Conservation (phyloP, 1,140 invertebrate species). For the Pogonomyrmex californicus region DNA sequence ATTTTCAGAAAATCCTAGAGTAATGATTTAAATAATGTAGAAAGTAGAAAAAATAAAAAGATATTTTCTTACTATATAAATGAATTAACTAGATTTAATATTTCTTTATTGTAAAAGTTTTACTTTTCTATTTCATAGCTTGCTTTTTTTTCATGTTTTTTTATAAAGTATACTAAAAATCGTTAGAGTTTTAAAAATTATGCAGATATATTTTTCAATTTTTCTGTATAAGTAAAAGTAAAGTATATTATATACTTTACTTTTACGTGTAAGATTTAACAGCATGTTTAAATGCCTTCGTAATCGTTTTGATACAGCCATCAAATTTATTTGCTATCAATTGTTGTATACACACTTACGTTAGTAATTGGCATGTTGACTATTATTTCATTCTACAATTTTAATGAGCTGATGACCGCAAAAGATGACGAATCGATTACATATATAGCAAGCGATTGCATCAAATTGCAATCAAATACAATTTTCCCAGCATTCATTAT, state of each 20-base stretch:
- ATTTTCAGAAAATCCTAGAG: too few relatives aligned
- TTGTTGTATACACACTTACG: slow-evolving; percentile 1
- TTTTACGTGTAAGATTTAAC: background rate
- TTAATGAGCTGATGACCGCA: slow-evolving; percentile 14
- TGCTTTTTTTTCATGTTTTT: background rate
- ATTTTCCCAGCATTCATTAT: background rate
- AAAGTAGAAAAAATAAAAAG: background rate
- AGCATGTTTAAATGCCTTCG: background rate
- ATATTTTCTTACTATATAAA: background rate
- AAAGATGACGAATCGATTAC: slow-evolving; percentile 25
- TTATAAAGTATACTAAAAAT: background rate
- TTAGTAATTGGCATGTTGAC: slow-evolving; percentile 14
- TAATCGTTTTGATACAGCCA: background rate
- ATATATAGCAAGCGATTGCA: background rate
- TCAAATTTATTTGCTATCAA: slow-evolving; percentile 11
- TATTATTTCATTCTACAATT: slow-evolving; percentile 34
- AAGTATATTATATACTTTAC: background rate
- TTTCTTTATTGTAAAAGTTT: background rate
- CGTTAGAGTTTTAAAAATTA: background rate
- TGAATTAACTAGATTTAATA: background rate
- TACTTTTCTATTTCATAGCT: too few relatives aligned
- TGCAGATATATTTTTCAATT: background rate
- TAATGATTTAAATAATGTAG: background rate
- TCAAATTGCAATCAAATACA: background rate
- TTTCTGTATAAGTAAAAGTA: background rate